A percentile compares a stretch with the other conserved stretches of the same genome.
These are phyloP conservation scores for Neopipo cinnamomea DNA, from an alignment of 2,113 vertebrate genomes.

Conservation along the genomic window DNA sequence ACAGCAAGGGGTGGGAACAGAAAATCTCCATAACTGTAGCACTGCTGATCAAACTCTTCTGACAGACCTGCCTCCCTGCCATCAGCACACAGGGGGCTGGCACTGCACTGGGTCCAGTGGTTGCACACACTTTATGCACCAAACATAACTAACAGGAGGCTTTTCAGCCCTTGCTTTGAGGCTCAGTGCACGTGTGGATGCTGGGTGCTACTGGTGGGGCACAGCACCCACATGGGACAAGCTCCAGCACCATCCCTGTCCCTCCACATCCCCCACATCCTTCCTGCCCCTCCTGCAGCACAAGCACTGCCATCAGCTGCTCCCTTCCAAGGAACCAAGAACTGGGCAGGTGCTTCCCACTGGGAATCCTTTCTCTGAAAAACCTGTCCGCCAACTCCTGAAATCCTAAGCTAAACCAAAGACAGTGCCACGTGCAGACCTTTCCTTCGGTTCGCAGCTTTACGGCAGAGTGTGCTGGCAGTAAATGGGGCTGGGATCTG, in stretches of 20 bases:
- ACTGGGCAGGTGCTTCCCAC: neutral
- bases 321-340: neutral
- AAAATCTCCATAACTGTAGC: neutral
- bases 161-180: neutral
- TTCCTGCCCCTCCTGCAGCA: neutral
- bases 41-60: neutral
- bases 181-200: fast-evolving
- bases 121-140: fast-evolving
- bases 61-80: neutral
- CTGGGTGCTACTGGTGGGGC: neutral
- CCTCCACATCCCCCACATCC: neutral
- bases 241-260: neutral
- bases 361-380: neutral
- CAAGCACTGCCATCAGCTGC: neutral
- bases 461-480: neutral
- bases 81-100: neutral
- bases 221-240: fast-evolving
- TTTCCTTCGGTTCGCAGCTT: neutral
- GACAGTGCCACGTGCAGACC: fast-evolving
- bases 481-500: neutral
- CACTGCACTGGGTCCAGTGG: neutral
- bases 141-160: neutral
- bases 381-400: neutral
- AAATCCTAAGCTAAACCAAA: neutral
- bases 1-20: neutral